Evolutionary conservation across 2,113 vertebrate genomes (phyloP), one percentile per base, ranked within the genome.

Genomic region (Phalacrocorax carbo): DNA sequence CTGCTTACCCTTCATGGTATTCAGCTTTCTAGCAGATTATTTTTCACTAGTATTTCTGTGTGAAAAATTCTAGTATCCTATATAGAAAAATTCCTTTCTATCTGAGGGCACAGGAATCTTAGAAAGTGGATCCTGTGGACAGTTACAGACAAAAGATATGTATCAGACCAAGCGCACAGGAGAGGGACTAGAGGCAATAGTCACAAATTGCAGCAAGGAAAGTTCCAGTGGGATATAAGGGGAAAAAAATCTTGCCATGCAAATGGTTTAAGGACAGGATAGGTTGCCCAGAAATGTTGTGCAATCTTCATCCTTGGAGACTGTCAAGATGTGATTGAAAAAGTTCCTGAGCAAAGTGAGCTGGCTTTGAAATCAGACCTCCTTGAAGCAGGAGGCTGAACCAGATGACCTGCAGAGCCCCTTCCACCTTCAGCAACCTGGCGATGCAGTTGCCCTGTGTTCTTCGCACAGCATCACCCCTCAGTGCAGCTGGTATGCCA

Each of bases 351-450:
- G 32, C 38, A 68, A 91, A 94, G 49, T 32, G 60, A 77, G 19
- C 22, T 84, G n/a, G 20, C 52, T 93, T 91, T 91, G 72, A 92
- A 95, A 80, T 75, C 18, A 91, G 51, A 80, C 60, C 61, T 89
- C 54, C 68, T 75, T 82, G 52, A 79, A 82, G 61, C 23, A 90
- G 72, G 64, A 78, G 32, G 25, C 30, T 91, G 77, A 83, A 46
- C 11, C 10, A 75, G 46, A 68, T 52, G 83, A 91, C 69, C 72
- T 68, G 44, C 13, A 64, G 16, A 81, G n/a, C 42, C 61, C 22
- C n/a, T 62, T 91, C 71, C 10, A 73, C 64, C 60, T 64, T 62
- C 38, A 54, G 64, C 15, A 61, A 26, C 46, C 49, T 69, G 51
- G 46, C 1, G 1, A 49, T 58, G 49, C 14, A 27, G 8, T 0